Evolutionary conservation across 2,797 vertebrate genomes (phyloP).

Genomic region (Tokudaia tokunoshimensis): DNA sequence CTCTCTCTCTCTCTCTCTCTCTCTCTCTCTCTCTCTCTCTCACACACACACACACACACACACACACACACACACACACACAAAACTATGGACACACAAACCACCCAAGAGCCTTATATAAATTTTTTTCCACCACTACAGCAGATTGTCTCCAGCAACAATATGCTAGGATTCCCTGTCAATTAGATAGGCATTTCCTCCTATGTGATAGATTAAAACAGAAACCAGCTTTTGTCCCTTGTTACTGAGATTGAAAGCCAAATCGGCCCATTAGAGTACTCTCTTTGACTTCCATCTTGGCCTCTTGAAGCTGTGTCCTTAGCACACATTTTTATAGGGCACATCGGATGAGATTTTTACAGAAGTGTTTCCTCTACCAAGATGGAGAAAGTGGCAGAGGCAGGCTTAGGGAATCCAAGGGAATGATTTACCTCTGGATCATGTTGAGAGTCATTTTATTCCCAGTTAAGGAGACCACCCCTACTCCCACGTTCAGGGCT

Average conservation of each 20-base stretch:
- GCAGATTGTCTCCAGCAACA: neutral
- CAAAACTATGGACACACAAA: neutral
- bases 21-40: no score
- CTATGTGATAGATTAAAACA: constrained; percentile 54
- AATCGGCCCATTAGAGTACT: constrained; percentile 21
- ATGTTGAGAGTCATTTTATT: constrained; percentile 53
- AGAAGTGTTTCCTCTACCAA: constrained; percentile 49
- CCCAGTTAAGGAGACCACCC: constrained; percentile 37
- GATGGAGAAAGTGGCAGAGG: neutral
- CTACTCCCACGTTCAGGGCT: neutral
- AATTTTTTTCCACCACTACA: neutral
- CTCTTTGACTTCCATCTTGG: constrained; percentile 59
- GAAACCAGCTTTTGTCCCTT: constrained; percentile 48
- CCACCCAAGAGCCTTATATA: neutral
- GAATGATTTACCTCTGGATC: constrained; percentile 49
- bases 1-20: no score
- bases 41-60: neutral
- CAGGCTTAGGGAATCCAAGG: neutral
- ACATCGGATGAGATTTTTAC: constrained; percentile 31
- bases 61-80: no score
- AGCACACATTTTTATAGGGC: constrained; percentile 74
- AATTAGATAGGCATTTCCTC: neutral
- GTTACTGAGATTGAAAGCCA: constrained; percentile 41
- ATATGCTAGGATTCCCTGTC: neutral
- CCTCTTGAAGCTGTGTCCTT: constrained; percentile 49